Evolutionary conservation across 2,113 vertebrate genomes (phyloP).

Genomic region (Chelonoidis abingdonii): DNA sequence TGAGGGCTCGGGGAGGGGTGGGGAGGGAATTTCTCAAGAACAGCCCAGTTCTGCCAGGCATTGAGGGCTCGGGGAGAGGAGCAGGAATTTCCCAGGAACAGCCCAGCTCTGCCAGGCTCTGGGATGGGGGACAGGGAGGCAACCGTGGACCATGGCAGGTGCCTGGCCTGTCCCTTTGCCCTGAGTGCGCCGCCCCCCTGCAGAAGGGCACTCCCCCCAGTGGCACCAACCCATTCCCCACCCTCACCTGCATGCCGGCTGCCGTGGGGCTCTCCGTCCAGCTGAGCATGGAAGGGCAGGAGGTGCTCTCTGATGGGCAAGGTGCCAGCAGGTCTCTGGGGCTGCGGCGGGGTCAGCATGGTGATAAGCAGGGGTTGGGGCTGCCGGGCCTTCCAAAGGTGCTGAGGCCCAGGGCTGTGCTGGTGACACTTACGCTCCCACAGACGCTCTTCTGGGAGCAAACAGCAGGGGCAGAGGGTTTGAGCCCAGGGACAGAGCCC

Average conservation of each 20-base stretch:
- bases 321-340: background rate
- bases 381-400: background rate
- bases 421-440: background rate
- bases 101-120: background rate
- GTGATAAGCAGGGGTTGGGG: background rate
- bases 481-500: background rate
- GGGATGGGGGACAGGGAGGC: no score
- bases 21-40: background rate
- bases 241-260: background rate
- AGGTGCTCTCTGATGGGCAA: conserved; percentile 42
- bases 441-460: background rate
- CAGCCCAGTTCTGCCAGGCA: background rate
- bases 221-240: background rate
- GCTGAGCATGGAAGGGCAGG: conserved; percentile 35
- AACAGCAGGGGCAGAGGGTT: background rate
- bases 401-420: background rate
- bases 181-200: background rate
- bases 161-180: background rate
- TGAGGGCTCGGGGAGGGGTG: no score
- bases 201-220: no score
- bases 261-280: background rate
- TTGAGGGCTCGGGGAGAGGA: background rate
- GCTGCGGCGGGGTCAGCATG: background rate
- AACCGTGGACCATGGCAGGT: no score
- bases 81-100: background rate